Base-by-base conservation (phyloP, 1,140 invertebrate species). In the Solenopsis fugax region DNA sequence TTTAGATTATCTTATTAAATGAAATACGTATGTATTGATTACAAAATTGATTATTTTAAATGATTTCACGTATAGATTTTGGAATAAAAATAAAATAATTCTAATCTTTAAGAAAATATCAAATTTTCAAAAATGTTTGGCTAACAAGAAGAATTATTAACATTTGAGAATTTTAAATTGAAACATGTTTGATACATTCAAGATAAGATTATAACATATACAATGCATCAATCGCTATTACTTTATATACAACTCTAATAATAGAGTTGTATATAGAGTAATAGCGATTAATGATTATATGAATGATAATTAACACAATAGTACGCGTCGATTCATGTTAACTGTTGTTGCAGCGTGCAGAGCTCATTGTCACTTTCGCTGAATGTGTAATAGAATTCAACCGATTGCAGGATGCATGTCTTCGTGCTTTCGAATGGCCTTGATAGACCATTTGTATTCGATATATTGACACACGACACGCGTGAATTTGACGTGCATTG, bases 401-500 rank as follows among this genome's bases (percentile, higher is more conserved):
- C 12, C 67, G 54, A 73, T 84, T 84, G 41, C 41, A 16, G 80
- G 18, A 21, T 13, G 41, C 6, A 5, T 56, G 37, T 34, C 24
- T 34, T 86, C 76, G 69, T 72, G 62, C 88, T 90, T 90, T 89
- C 64, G 72, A 73, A 62, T 41, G 60, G 64, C 89, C 85, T 90
- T 86, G 89, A 81, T 84, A 75, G 54, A 60, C 21, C 45, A 24
- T 12, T 72, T 67, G 60, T 82, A 65, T 84, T 89, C 64, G 84
- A 87, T 16, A 80, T 89, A 89, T 87, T 75, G 75, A 77, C 77
- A 89, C 56, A 86, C 56, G 60, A 82, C 77, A 52, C 50, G 62
- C 50, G 10, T 56, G 60, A 18, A 48, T 69, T n/a, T n/a, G n/a
- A 60, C 72, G 67, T 56, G 73, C 84, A 48, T 72, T 29, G 80